Evolutionary conservation across 2,113 vertebrate species (phyloP), one percentile per base, ranked within the genome.

Genomic region (Ochotona princeps): DNA sequence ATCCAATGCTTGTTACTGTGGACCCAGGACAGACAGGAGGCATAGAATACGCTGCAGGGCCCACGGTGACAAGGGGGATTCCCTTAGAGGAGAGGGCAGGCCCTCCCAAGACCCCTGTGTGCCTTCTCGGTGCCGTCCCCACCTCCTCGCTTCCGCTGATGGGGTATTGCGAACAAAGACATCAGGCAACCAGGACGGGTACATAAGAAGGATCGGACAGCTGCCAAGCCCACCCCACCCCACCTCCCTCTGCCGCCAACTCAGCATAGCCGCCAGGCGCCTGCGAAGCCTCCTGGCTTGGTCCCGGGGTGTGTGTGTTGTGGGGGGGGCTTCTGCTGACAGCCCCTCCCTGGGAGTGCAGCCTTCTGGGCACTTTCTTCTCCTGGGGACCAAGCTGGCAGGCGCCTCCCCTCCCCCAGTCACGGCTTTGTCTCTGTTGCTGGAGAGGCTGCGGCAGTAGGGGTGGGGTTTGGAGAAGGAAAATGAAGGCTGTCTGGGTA

Each of bases 351-450:
- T 2, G 26, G 65, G 89, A 89, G 76, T 3, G 2, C 72, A 81
- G 95, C 95, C 96, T 96, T 95, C 95, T 95, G 96, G 96, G 92
- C 54, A 75, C 90, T 96, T 95, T 94, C 86, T 80, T 92, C 78
- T 73, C 21, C 1, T 35, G 0, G 25, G 82, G 85, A 66, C 89
- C 26, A 44, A 92, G 65, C 93, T 89, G 92, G 94, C 95, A 91
- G 91, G 72, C 86, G 70, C 89, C 84, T 82, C 87, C 93, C 95
- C 73, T 91, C 92, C 94, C 93, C 89, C 85, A 35, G 51, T 82
- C 74, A 85, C 0, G 88, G 21, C 87, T 95, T 94, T 91, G 93
- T 95, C 90, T 96, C 89, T 90, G 89, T 94, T 88, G 94, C 5
- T 8, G 1, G 35, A 90, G 47, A 90, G 47, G 44, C 94, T 82